Evolutionary conservation across 2,888 invertebrate species (phyloP), one percentile per base, ranked within the genome.

Genomic region (Lochmaea crataegi): DNA sequence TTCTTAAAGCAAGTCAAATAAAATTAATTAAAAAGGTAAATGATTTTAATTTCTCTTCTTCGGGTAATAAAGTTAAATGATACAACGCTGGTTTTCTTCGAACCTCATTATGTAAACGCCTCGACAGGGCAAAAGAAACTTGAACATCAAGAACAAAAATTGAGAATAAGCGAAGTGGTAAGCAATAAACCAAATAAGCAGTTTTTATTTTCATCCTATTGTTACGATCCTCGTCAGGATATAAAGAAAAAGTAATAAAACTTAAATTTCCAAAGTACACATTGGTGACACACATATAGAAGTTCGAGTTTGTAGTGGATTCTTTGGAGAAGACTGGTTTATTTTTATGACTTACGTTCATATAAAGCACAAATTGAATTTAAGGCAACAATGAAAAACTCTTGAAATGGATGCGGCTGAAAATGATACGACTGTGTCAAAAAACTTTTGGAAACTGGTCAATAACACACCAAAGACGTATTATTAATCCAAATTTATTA

Each of bases 221-320:
- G 67, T 63, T 67, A 41, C 48, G 48, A 61, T 51, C 45, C 57
- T 57, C 67, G 48, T 68, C 67, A 64, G 26, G 48, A 57, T 32
- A 42, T 66, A 66, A 61, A 58, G 71, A 56, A 58, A 71, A 71
- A 61, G 71, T 71, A 71, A 72, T 72, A 64, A 72, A 72, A 72
- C 26, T 56, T 61, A 63, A 72, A 67, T 72, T 72, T 61, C 71
- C 45, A n/a, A 65, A 38, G 63, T 11, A 32, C 38, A 68, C 68
- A 60, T 48, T 67, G 26, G 58, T 42, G 57, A 67, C 32, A 45
- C 32, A 66, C 42, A 66, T 41, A 66, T 38, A 32, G 14, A 14
- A 58, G 68, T 61, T 61, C 16, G 2, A 51, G 22, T 68, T 60
- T 60, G 57, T 57, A 42, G 41, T 48, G 60, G 26, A 7, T 45